Evolutionary conservation across 1,140 invertebrate species (phyloP).

Genomic region (Penaeus indicus): DNA sequence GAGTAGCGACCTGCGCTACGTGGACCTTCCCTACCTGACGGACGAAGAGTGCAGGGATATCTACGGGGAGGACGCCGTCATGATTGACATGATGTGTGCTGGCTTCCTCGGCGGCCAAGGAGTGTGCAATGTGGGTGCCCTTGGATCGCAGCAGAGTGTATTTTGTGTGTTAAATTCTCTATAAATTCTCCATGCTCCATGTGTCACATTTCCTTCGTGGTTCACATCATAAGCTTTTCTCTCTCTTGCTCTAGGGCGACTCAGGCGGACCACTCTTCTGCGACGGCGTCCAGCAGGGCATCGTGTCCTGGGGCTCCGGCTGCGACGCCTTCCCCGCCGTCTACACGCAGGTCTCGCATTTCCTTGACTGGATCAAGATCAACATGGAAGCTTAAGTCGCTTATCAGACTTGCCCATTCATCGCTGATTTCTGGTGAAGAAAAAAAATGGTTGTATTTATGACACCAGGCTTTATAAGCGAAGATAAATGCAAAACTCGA

Average conservation of each 20-base stretch:
- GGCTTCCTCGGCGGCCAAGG: slow-evolving; percentile 18
- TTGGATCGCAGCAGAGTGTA: no score
- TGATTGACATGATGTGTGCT: slow-evolving; percentile 39
- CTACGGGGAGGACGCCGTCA: background rate
- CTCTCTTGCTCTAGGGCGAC: slow-evolving; percentile 72
- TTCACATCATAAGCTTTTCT: background rate
- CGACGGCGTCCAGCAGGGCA: slow-evolving; percentile 73
- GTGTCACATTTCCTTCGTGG: no score
- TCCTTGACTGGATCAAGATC: slow-evolving; percentile 70
- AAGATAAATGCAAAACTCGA: no score
- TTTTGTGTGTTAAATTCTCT: no score
- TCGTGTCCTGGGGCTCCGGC: slow-evolving; percentile 76
- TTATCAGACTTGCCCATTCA: no score
- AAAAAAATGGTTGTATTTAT: no score
- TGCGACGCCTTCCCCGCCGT: slow-evolving; percentile 76
- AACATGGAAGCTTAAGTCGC: background rate
- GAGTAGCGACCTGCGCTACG: slow-evolving; percentile 28
- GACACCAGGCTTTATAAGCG: no score
- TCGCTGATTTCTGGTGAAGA: no score
- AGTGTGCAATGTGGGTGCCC: slow-evolving; percentile 22
- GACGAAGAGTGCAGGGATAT: slow-evolving; percentile 19
- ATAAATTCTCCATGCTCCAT: no score
- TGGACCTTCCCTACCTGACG: slow-evolving; percentile 30
- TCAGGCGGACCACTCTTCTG: slow-evolving; percentile 77
- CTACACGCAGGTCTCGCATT: slow-evolving; percentile 75